A percentile compares a stretch with the other conserved stretches of the same genome.
These are phyloP conservation scores for Tragelaphus buxtoni DNA, from an alignment of 2,113 vertebrate species.

Conservation along the genomic window DNA sequence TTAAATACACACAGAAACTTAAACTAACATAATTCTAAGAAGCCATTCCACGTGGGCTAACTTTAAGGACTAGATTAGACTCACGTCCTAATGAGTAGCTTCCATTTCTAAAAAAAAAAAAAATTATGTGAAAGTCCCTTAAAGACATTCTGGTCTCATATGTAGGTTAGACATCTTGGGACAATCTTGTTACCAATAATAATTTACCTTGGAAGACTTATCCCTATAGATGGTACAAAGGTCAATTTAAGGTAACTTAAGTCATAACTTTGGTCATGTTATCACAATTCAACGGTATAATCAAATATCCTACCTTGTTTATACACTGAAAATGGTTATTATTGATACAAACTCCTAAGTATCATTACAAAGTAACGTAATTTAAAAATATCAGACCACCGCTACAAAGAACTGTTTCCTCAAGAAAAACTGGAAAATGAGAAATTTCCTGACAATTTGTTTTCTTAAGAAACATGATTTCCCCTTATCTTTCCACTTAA, in stretches of 20 bases:
- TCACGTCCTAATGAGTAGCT: conserved; percentile 1
- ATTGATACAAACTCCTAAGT: neutral
- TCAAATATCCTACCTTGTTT: neutral
- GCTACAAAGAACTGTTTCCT: neutral
- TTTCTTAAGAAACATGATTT: neutral
- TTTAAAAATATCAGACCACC: conserved; percentile 1
- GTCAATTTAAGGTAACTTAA: neutral
- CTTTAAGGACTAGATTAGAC: conserved; percentile 11
- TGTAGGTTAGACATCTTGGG: conserved; percentile 27
- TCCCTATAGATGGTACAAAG: neutral
- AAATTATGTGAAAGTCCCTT: conserved; percentile 21
- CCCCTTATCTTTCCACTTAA: neutral
- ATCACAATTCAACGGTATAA: neutral
- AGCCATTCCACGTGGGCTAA: conserved; percentile 14
- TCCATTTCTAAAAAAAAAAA: conserved; percentile 44
- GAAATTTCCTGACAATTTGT: neutral
- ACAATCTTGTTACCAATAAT: conserved; percentile 27
- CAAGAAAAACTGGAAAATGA: neutral
- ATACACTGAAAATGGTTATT: neutral
- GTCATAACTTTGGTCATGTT: neutral
- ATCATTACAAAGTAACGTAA: neutral
- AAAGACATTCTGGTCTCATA: conserved; percentile 39
- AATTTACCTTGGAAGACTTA: neutral
- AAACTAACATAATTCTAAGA: neutral
- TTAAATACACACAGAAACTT: neutral